These are phyloP conservation scores for Orbicella faveolata DNA, from an alignment of 64 coral and sea anemone species.

Conservation along the genomic window DNA sequence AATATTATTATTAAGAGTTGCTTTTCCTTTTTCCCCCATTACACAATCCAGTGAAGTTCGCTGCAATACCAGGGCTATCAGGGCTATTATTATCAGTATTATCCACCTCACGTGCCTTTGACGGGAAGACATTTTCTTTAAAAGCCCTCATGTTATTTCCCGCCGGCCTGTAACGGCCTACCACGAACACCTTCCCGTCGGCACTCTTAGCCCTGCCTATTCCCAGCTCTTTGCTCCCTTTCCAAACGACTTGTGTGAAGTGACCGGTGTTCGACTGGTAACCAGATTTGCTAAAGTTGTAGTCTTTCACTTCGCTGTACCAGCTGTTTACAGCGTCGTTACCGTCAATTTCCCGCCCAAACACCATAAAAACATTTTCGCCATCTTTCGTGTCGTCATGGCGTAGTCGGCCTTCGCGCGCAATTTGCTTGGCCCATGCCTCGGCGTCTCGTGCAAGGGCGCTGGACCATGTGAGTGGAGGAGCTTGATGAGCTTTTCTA, in stretches of 20 bases:
- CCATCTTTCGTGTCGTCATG: conserved; percentile 53
- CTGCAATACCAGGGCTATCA: background rate
- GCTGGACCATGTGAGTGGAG: conserved; percentile 48
- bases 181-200: conserved; percentile 61
- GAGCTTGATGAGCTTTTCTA: conserved; percentile 43
- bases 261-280: conserved; percentile 52
- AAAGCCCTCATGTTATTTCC: conserved; percentile 63
- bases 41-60: background rate
- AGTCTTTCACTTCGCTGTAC: conserved; percentile 66
- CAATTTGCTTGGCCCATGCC: conserved; percentile 54
- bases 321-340: conserved; percentile 35
- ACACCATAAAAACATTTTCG: conserved; percentile 50
- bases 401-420: conserved; percentile 32
- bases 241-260: conserved; percentile 54
- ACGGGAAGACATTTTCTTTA: conserved; percentile 36
- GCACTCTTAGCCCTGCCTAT: conserved; percentile 49
- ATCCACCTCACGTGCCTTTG: background rate
- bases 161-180: conserved; percentile 50
- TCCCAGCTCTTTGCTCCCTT: conserved; percentile 29
- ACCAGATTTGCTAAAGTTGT: conserved; percentile 36
- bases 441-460: conserved; percentile 49
- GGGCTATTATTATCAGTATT: background rate
- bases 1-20: too few species aligned
- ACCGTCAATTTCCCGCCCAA: conserved; percentile 43
- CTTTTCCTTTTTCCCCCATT: too few species aligned